Percentiles rank a stretch among this genome's conserved stretches.
phyloP scores from a whole-genome alignment of 2,888 invertebrate species.

The Trichopoda pennipes region DNA sequence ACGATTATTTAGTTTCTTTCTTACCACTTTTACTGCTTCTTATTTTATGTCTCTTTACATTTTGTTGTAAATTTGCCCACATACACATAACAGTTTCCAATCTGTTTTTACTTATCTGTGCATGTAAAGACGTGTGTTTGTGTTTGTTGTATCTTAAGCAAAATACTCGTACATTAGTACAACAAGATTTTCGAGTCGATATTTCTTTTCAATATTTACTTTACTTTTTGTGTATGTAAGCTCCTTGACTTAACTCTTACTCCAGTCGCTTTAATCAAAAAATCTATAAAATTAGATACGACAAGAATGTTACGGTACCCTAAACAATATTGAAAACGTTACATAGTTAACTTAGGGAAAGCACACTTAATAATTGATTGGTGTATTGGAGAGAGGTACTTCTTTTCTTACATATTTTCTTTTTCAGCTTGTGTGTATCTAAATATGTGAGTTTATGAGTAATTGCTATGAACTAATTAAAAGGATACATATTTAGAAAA shows the following conservation, averaged over 20 bases:
- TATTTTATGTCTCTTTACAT: slow-evolving; percentile 29
- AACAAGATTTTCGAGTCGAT: slow-evolving; percentile 1
- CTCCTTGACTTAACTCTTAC: slow-evolving; percentile 7
- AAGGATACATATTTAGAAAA: too few relatives aligned
- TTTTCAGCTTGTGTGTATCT: too few relatives aligned
- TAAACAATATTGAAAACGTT: slow-evolving; percentile 28
- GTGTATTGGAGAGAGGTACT: background rate
- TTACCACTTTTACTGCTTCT: background rate
- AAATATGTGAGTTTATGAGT: too few relatives aligned
- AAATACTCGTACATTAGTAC: background rate
- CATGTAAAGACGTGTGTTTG: background rate
- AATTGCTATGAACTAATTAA: too few relatives aligned
- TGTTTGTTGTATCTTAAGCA: slow-evolving; percentile 4
- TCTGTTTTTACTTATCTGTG: background rate
- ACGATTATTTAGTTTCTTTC: slow-evolving; percentile 1
- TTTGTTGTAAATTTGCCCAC: background rate
- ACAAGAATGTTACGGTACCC: slow-evolving; percentile 21
- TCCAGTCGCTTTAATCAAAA: slow-evolving; percentile 13
- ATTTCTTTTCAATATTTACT: slow-evolving; percentile 20
- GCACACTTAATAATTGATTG: slow-evolving; percentile 35
- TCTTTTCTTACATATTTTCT: background rate
- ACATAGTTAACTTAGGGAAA: slow-evolving; percentile 2
- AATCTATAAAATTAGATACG: slow-evolving; percentile 6
- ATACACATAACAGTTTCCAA: background rate
- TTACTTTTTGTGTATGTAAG: background rate